Base-by-base conservation (phyloP, 2,888 invertebrate species). In the Sclerodermus sp. region DNA sequence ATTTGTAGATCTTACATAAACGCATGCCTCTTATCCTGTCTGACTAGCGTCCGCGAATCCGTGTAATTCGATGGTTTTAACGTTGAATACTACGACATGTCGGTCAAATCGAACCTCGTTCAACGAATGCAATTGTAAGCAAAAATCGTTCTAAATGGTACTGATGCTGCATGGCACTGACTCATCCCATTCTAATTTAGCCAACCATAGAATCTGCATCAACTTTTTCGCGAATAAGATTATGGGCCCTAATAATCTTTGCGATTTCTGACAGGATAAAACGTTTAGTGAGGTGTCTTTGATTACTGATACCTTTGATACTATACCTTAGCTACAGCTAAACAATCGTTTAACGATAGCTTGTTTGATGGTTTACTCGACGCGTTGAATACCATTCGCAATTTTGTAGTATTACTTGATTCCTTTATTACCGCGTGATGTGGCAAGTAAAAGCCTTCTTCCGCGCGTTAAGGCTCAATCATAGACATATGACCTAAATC, bases 181-280 rank as follows among this genome's bases (percentile, higher is more conserved):
- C 14, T 64, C 60, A 43, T 72, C 71, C 67, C 70, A 70, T 1
- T 42, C 51, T 9, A 62, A n/a, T 30, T 64, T 55, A n/a, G 39
- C 8, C 42, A 54, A 43, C 67, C 66, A 66, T 9, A 67, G 18
- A n/a, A 53, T 30, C 45, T 70, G 64, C 47, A 70, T 58, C 1
- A 68, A 48, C 3, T 59, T 43, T 43, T 70, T 71, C 15, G 58
- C 63, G 1, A 36, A 48, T 10, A 68, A 52, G 2, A 59, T 53
- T 16, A 62, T 51, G 9, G 67, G 65, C 8, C 60, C 56, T 1
- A 70, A 16, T 64, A 3, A 62, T 55, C 29, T 51, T 42, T 9
- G 62, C 51, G 5, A 60, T 59, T 10, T 50, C 56, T 1, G 55
- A 56, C 1, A 61, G 34, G 8, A 64, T 44, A 39, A 18, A 13